A percentile compares a stretch with the other conserved stretches of the same genome.
Conservation (phyloP, 2,113 vertebrate species). For the Galemys pyrenaicus region DNA sequence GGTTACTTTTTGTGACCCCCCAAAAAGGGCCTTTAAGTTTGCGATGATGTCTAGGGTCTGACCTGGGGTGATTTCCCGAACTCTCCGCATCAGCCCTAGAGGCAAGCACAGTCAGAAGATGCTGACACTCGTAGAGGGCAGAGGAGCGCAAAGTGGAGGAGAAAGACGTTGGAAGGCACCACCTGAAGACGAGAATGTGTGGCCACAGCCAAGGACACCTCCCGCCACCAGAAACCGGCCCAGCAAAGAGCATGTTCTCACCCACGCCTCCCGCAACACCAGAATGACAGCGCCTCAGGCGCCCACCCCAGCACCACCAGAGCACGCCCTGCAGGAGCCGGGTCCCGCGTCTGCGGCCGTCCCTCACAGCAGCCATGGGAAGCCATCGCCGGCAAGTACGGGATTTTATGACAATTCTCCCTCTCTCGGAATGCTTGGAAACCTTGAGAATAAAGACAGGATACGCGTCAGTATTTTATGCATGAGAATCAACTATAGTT, state of each 20-base stretch:
- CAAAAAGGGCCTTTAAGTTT: neutral
- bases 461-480: neutral
- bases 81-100: neutral
- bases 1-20: neutral
- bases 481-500: neutral
- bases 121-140: neutral
- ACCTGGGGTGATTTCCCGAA: neutral
- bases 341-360: neutral
- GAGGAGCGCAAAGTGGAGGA: neutral
- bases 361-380: neutral
- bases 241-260: too few species aligned
- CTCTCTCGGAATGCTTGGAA: neutral
- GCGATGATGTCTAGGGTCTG: neutral
- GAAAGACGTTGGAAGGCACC: neutral
- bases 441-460: neutral
- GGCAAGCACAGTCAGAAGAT: neutral
- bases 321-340: neutral
- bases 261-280: too few species aligned
- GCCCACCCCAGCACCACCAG: neutral
- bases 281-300: too few species aligned
- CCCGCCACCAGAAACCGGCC: too few species aligned
- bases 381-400: neutral
- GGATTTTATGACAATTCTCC: neutral
- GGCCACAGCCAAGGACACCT: neutral
- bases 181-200: rapidly evolving